Conservation (phyloP, 2,113 vertebrate species). For the Lampris megalopsis region DNA sequence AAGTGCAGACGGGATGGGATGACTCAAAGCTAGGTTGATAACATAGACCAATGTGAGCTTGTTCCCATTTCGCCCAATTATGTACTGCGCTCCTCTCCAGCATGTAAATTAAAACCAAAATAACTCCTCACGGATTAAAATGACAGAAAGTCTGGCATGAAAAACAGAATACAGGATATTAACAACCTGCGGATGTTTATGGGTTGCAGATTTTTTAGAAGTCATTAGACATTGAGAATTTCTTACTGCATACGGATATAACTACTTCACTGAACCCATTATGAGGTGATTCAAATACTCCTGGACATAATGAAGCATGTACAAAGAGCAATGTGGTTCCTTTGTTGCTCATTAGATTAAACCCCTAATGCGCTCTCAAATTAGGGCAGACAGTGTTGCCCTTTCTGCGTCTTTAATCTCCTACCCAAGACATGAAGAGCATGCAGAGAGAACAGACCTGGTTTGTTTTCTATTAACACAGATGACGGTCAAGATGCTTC, state of each 20-base stretch:
- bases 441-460: not conserved
- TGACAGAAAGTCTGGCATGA: constrained; percentile 23
- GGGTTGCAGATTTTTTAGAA: not conserved
- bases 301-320: not conserved
- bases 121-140: constrained; percentile 35
- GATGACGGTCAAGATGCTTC: too few relatives aligned
- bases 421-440: not conserved
- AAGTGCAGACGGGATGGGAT: too few relatives aligned
- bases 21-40: too few relatives aligned
- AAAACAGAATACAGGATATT: not conserved
- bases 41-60: too few relatives aligned
- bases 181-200: not conserved
- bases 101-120: constrained; percentile 5
- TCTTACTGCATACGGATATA: not conserved
- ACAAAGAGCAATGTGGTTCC: not conserved
- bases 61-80: not conserved
- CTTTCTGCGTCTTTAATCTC: not conserved
- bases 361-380: not conserved
- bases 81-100: not conserved
- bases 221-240: not conserved
- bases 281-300: not conserved
- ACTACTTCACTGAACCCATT: not conserved
- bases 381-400: not conserved
- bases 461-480: too few relatives aligned
- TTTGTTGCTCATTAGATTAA: not conserved